Base-by-base conservation (phyloP, 2,888 invertebrate species). In the Acanthosepion esculentum region DNA sequence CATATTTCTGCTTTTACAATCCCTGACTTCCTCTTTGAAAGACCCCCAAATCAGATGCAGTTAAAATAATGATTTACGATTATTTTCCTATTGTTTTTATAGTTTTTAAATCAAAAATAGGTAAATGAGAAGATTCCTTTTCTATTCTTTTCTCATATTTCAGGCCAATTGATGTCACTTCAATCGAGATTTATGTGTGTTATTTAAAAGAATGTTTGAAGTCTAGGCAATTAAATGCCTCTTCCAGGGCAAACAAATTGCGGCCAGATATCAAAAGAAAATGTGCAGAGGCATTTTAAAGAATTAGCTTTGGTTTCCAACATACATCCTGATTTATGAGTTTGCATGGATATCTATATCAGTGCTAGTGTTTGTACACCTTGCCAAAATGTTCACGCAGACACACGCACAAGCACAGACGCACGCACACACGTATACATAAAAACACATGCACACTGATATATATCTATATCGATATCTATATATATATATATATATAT, bases 11-110 rank as follows among this genome's bases (percentile, higher is more conserved):
- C 26, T n/a, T 78, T 78, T 78, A 10, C 78, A 26, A 78, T 78
- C 10, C 10, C 29, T 78, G n/a, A n/a, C n/a, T 78, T 78, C 29
- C 78, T 8, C 8, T 29, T 78, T 78, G 7, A 7, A 78, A 55
- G 18, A 10, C 18, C 55, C 53, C 55, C 55, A 55, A 55, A 78
- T 78, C n/a, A 29, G 29, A 8, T n/a, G 78, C 78, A 78, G 29
- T 78, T 78, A 78, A n/a, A 78, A 78, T 78, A 78, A 78, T 78
- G 78, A 78, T 78, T 78, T 78, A 78, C 78, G 78, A 78, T 78
- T 78, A 78, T 26, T 64, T 26, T n/a, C 8, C 64, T 29, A 55
- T n/a, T 78, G 78, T 78, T 29, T 29, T 78, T 29, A n/a, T 29
- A 55, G 41, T 55, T 55, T 55, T 55, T 29, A 78, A 29, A 78